Evolutionary conservation across 2,888 invertebrate genomes (phyloP).

Genomic region (Molorchus minor): DNA sequence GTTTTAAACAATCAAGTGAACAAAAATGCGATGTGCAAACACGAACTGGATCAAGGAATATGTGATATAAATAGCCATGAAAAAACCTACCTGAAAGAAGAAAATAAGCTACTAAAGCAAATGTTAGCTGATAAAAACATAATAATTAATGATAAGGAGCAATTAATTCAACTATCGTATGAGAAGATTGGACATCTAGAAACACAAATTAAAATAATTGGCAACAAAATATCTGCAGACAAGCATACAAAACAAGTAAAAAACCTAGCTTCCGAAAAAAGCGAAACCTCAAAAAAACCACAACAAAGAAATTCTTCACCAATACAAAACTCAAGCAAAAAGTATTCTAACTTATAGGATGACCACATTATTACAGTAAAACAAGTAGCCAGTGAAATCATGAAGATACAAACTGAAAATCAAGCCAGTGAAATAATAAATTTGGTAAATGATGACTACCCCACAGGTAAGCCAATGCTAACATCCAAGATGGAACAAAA

Average conservation of each 20-base stretch:
- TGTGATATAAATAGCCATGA: neutral
- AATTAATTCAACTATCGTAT: constrained; percentile 3
- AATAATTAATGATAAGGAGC: constrained; percentile 7
- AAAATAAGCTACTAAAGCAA: constrained; percentile 3
- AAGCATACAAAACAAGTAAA: too few species aligned
- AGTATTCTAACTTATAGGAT: too few species aligned
- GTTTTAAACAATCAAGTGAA: constrained; percentile 13
- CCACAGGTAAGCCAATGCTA: too few species aligned
- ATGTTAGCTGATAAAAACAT: constrained; percentile 7
- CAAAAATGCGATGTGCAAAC: constrained; percentile 13
- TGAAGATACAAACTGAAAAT: constrained; percentile 13
- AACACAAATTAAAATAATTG: too few species aligned
- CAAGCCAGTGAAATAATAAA: constrained; percentile 16
- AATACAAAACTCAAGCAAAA: too few species aligned
- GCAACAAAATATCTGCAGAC: too few species aligned
- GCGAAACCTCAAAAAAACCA: too few species aligned
- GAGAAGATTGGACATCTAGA: constrained; percentile 2
- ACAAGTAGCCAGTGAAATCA: constrained; percentile 14
- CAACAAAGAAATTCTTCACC: too few species aligned
- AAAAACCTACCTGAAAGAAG: constrained; percentile 6
- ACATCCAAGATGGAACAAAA: too few species aligned
- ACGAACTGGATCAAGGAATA: neutral
- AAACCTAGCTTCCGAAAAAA: too few species aligned
- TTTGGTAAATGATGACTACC: neutral
- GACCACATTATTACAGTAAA: constrained; percentile 1